Evolutionary conservation across 2,113 vertebrate genomes (phyloP), one percentile per base, ranked within the genome.

Genomic region (Nesoenas mayeri): DNA sequence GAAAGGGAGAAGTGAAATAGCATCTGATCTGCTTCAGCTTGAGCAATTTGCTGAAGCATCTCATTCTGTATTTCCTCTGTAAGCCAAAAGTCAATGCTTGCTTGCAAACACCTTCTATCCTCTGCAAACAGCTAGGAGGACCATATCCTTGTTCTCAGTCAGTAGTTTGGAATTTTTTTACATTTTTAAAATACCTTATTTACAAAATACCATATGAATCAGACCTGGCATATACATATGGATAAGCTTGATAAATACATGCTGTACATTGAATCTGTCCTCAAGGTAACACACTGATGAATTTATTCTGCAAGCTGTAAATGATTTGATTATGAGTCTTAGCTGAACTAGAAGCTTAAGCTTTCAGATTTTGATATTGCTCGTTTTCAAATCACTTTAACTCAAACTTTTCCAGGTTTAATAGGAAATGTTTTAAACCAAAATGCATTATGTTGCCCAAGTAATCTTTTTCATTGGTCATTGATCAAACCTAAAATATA

Each of bases 241-340:
- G 16, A 32, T 85, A 93, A 95, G 8, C 50, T 64, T 87, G 66
- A 79, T 18, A 88, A 79, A 72, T 48, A 20, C 6, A 44, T 9
- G 10, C 11, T 61, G 22, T 67, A 40, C 15, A 15, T 10, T 0
- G 9, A 64, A 22, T 60, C 50, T 91, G 85, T 77, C 50, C 25
- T 91, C 57, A 65, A 42, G 34, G 18, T 72, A 67, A 57, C 25
- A n/a, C 26, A 15, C 44, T 73, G 77, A 73, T 88, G 20, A 97
- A 89, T 94, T 85, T 91, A 91, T 94, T 96, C 87, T 94, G 87
- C 31, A 60, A 94, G 42, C 66, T 81, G 21, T 79, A 84, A 97
- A 95, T 87, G 65, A 44, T 78, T 96, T 95, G 54, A 87, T 71
- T 79, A 15, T 48, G 74, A 44, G 31, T 93, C 81, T 95, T 95